Percentiles rank a stretch among this genome's conserved stretches.
Conservation (phyloP, 2,797 vertebrate species). For the Schizothorax lantsangensis region DNA sequence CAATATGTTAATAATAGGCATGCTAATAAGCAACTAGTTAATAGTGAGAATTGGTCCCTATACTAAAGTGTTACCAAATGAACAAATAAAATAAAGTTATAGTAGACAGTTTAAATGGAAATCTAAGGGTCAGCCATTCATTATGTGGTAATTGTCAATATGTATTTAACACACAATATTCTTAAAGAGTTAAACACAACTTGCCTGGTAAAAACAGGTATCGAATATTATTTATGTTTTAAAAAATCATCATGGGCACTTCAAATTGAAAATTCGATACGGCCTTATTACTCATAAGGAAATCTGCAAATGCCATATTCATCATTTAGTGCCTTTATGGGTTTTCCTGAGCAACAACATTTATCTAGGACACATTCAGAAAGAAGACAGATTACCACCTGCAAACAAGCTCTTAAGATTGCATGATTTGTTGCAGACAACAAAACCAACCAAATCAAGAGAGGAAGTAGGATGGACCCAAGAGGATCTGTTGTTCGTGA, state of each 20-base stretch:
- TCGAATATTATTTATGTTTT: slow-evolving; percentile 7
- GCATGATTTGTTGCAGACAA: slow-evolving; percentile 31
- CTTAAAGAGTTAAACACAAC: neutral
- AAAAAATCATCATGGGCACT: neutral
- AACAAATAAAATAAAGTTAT: neutral
- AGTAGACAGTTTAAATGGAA: neutral
- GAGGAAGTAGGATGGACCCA: slow-evolving; percentile 16
- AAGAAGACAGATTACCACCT: slow-evolving; percentile 26
- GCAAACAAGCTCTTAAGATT: slow-evolving; percentile 24
- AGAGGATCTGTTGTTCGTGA: slow-evolving; percentile 30
- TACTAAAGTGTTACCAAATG: neutral
- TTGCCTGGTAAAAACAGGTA: neutral
- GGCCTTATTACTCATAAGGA: slow-evolving; percentile 29
- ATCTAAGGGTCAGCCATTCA: neutral
- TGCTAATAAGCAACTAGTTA: neutral
- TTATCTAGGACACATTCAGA: slow-evolving; percentile 44
- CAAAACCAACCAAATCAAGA: slow-evolving; percentile 48
- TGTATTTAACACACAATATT: neutral
- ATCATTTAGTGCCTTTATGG: slow-evolving; percentile 37
- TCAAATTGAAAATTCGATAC: slow-evolving; percentile 22
- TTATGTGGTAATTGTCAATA: neutral
- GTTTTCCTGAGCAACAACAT: slow-evolving; percentile 34
- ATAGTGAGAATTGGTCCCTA: neutral
- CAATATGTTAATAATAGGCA: neutral
- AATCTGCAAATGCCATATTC: slow-evolving; percentile 41